phyloP scores from a whole-genome alignment of 1,140 invertebrate genomes.

The Littorina saxatilis region DNA sequence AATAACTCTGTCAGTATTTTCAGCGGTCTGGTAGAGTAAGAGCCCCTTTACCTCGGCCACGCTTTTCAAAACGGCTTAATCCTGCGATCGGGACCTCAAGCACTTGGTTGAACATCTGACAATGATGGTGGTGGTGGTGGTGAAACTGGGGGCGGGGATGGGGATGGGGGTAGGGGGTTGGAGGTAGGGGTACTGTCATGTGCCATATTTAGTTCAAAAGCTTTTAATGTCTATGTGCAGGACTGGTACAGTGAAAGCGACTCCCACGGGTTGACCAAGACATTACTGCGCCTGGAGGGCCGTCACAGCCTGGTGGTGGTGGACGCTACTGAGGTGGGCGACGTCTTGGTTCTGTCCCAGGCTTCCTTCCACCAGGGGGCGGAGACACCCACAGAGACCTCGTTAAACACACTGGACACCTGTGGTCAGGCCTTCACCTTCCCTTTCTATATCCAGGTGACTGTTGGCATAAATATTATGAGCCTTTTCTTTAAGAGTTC shows the following conservation, averaged over 20 bases:
- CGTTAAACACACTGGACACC: slow-evolving; percentile 21
- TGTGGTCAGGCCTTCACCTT: slow-evolving; percentile 43
- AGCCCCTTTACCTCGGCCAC: too few species aligned
- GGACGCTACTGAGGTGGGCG: slow-evolving; percentile 39
- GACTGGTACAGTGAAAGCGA: slow-evolving; percentile 40
- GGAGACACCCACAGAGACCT: slow-evolving; percentile 33
- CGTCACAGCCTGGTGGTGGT: slow-evolving; percentile 20
- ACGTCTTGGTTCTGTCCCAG: slow-evolving; percentile 34
- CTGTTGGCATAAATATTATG: background rate
- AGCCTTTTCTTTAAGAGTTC: background rate
- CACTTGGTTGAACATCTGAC: too few species aligned
- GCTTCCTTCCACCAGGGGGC: slow-evolving; percentile 32
- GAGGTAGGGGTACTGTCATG: too few species aligned
- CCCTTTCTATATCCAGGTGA: slow-evolving; percentile 34
- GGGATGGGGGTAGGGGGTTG: too few species aligned
- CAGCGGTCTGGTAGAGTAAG: too few species aligned
- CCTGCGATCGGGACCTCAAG: too few species aligned
- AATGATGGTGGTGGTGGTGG: too few species aligned
- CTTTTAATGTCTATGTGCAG: background rate
- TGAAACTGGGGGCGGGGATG: too few species aligned
- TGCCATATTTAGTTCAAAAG: too few species aligned
- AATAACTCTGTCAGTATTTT: too few species aligned
- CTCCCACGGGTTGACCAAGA: slow-evolving; percentile 23
- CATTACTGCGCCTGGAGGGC: background rate
- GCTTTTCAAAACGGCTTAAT: too few species aligned